Conservation (phyloP, 2,113 vertebrate genomes). For the Calidris pugnax region DNA sequence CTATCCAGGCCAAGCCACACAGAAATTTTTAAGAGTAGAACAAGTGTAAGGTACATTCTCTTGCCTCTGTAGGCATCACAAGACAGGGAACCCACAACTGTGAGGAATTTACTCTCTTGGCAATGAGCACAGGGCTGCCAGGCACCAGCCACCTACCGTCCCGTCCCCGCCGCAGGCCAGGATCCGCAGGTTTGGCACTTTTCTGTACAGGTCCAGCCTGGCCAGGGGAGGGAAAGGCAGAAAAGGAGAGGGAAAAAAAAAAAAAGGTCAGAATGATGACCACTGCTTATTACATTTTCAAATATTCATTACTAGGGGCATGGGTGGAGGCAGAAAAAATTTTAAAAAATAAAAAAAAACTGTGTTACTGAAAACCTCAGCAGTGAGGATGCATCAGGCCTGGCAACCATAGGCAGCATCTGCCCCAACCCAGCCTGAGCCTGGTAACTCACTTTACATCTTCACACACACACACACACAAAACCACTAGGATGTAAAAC, state of each 20-base stretch:
- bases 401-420: background rate
- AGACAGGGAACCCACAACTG: background rate
- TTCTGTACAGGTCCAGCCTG: conserved; percentile 83
- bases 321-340: background rate
- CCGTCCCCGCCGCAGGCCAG: conserved; percentile 84
- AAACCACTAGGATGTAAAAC: background rate
- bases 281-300: background rate
- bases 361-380: background rate
- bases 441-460: background rate
- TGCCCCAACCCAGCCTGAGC: background rate
- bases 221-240: background rate
- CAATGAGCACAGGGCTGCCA: fast-evolving
- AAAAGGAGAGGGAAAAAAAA: background rate
- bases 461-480: background rate
- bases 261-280: background rate
- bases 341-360: background rate
- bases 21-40: background rate
- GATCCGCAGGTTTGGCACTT: conserved; percentile 84
- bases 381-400: background rate
- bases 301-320: background rate
- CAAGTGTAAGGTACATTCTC: fast-evolving
- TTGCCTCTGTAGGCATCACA: background rate
- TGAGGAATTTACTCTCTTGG: background rate
- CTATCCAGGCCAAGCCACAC: background rate
- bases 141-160: conserved; percentile 69